Percentiles rank a stretch among this genome's conserved stretches.
phyloP scores from a whole-genome alignment of 2,888 invertebrate genomes.

The Stictocephala bisonia region DNA sequence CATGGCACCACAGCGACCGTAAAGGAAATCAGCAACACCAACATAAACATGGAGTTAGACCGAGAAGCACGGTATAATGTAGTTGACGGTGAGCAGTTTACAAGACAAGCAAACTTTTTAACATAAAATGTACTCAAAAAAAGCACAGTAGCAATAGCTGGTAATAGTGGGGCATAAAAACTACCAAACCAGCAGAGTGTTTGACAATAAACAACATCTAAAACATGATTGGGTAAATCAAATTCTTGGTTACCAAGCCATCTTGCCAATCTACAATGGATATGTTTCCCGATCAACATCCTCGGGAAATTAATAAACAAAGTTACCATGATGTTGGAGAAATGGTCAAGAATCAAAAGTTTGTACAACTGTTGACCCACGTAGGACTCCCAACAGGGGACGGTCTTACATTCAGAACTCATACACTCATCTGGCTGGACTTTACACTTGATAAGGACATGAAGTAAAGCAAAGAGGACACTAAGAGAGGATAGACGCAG shows the following conservation, averaged over 20 bases:
- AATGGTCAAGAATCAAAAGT: constrained; percentile 81
- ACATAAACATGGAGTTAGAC: constrained; percentile 87
- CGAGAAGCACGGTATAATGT: constrained; percentile 82
- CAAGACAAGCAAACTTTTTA: constrained; percentile 84
- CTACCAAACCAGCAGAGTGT: constrained; percentile 89
- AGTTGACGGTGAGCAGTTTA: constrained; percentile 81
- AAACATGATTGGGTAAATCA: constrained; percentile 84
- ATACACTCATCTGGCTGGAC: constrained; percentile 50
- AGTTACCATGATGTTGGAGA: constrained; percentile 77
- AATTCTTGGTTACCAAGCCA: constrained; percentile 82
- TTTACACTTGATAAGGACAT: constrained; percentile 63
- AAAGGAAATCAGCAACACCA: constrained; percentile 81
- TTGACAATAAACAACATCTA: constrained; percentile 88
- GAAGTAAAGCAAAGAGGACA: constrained; percentile 78
- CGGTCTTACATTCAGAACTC: constrained; percentile 53
- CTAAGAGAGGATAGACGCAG: constrained; percentile 79
- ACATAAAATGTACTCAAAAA: constrained; percentile 84
- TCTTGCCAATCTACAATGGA: constrained; percentile 72
- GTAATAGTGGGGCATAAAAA: constrained; percentile 85
- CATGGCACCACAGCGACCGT: constrained; percentile 77
- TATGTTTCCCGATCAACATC: constrained; percentile 75
- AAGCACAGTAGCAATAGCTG: constrained; percentile 76
- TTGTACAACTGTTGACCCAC: constrained; percentile 90
- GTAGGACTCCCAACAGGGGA: constrained; percentile 87
- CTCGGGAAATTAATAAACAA: constrained; percentile 84